A percentile compares a stretch with the other conserved stretches of the same genome.
These are phyloP conservation scores for Maccullochella peelii DNA, from an alignment of 2,113 vertebrate species.

Conservation along the genomic window DNA sequence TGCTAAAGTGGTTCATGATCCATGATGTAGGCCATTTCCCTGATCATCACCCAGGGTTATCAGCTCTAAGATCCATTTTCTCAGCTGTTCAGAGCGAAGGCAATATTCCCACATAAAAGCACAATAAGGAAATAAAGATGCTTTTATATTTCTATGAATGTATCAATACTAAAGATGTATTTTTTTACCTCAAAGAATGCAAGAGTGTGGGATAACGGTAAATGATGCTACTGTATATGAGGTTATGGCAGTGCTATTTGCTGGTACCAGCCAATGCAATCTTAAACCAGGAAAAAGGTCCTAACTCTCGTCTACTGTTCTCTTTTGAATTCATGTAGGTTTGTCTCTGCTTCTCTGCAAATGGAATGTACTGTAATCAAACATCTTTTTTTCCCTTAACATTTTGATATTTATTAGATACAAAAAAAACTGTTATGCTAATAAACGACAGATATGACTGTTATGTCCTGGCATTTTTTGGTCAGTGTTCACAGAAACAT, in stretches of 20 bases:
- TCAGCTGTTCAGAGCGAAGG: slow-evolving; percentile 55
- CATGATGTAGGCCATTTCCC: slow-evolving; percentile 37
- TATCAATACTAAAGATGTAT: slow-evolving; percentile 80
- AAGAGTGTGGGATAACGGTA: slow-evolving; percentile 48
- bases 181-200: slow-evolving; percentile 78
- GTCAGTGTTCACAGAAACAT: slow-evolving; percentile 1
- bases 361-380: slow-evolving; percentile 83
- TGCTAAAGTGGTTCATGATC: slow-evolving; percentile 49
- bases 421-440: slow-evolving; percentile 74
- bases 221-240: slow-evolving; percentile 45
- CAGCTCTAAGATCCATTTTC: slow-evolving; percentile 53
- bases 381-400: slow-evolving; percentile 54
- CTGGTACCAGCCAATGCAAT: slow-evolving; percentile 65
- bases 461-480: slow-evolving; percentile 28
- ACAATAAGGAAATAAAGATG: slow-evolving; percentile 73
- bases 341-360: slow-evolving; percentile 69
- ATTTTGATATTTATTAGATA: slow-evolving; percentile 81
- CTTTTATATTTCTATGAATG: slow-evolving; percentile 84
- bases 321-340: slow-evolving; percentile 65
- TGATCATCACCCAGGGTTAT: slow-evolving; percentile 46
- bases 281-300: slow-evolving; percentile 58
- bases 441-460: slow-evolving; percentile 80
- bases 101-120: slow-evolving; percentile 80
- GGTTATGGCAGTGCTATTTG: slow-evolving; percentile 44
- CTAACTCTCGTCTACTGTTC: slow-evolving; percentile 48